Evolutionary conservation across 2,113 vertebrate species (phyloP), one percentile per base, ranked within the genome.

Genomic region (Phalacrocorax pelagicus): DNA sequence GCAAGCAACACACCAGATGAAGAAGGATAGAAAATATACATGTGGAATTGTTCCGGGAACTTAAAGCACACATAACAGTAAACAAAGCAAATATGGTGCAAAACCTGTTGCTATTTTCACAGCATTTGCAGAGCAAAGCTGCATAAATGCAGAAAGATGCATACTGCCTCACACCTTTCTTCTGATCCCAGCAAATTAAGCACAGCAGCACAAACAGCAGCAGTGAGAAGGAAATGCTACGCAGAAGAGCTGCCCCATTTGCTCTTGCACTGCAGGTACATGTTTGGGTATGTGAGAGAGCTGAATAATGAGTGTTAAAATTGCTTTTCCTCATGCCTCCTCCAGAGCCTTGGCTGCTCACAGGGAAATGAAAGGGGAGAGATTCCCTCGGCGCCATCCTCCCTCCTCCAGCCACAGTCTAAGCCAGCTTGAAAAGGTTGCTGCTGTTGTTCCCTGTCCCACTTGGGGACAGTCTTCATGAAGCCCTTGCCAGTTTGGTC

Each of bases 71-170:
- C 90, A 96, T 95, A 97, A 96, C 96, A 94, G 96, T 96, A 96
- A 97, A 97, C 96, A 96, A 97, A 97, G 93, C 79, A 96, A 97
- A 97, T 97, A 96, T 97, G 96, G 95, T 90, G 79, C 51, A 96
- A 97, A 96, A 96, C 96, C 95, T 97, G 96, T 94, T 97, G 92
- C 96, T 97, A 96, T 88, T 96, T 96, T 96, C 96, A 95, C 93
- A 97, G 95, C 95, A 96, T 96, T 97, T 90, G 95, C 12, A 1
- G 46, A 95, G 90, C 81, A 88, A 96, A 94, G 93, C 96, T 92
- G 75, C 62, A 94, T 82, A 96, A 87, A 97, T 72, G 81, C 85
- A 81, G 90, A 80, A 83, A 83, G 88, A 93, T 67, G 90, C 58
- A 54, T 55, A 77, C 85, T 80, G 92, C 95, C 90, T 96, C 93